phyloP scores from a whole-genome alignment of 1,140 invertebrate genomes.

The Diprion similis region DNA sequence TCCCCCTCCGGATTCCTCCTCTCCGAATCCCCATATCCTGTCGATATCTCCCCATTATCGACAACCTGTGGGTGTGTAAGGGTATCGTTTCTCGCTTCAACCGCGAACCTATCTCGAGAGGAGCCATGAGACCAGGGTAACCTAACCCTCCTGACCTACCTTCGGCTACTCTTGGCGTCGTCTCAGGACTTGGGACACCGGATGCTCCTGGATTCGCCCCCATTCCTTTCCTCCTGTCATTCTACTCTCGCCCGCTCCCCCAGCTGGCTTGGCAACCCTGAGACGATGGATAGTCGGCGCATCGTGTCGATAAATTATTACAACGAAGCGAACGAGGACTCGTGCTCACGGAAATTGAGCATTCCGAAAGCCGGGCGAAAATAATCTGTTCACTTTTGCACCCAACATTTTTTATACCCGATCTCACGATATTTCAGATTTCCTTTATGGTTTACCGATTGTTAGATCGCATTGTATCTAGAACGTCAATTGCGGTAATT shows the following conservation, averaged over 20 bases:
- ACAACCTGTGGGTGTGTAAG: not conserved
- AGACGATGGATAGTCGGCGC: not conserved
- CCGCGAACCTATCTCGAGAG: not conserved
- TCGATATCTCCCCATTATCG: slow-evolving; percentile 1
- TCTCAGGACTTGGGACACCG: not conserved
- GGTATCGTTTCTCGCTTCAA: not conserved
- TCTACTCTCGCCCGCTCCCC: not conserved
- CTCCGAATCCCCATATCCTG: not conserved
- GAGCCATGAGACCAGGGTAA: no score
- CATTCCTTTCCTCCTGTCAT: not conserved
- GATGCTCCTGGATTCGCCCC: not conserved
- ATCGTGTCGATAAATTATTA: slow-evolving; percentile 1
- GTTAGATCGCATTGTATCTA: no score
- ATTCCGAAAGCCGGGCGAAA: not conserved
- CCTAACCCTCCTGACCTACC: no score
- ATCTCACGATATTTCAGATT: not conserved
- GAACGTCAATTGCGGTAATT: no score
- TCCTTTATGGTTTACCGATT: no score
- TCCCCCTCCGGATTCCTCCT: no score
- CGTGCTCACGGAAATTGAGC: not conserved
- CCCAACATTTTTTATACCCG: not conserved
- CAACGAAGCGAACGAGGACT: not conserved
- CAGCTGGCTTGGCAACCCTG: not conserved
- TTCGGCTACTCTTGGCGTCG: no score
- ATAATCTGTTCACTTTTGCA: not conserved